A percentile compares a stretch with the other conserved stretches of the same genome.
Conservation (phyloP, 2,888 invertebrate species). For the Calameuta filiformis region DNA sequence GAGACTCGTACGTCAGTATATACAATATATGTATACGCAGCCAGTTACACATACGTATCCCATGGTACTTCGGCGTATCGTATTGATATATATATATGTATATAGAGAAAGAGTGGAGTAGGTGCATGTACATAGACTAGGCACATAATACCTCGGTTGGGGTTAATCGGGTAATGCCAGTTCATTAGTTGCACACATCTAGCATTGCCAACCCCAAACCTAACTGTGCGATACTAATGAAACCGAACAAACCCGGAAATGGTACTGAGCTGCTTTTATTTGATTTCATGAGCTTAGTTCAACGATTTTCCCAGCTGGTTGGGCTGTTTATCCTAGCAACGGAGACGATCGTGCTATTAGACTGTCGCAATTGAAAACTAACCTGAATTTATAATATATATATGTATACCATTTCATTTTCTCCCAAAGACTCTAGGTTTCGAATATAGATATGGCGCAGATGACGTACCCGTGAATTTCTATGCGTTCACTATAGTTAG, state of each 20-base stretch:
- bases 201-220: conserved; percentile 34
- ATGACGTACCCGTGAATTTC: not conserved
- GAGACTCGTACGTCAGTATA: not conserved
- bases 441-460: not conserved
- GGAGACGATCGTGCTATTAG: not conserved
- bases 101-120: conserved; percentile 21
- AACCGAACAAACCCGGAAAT: conserved; percentile 54
- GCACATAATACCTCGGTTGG: conserved; percentile 50
- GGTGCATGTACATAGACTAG: conserved; percentile 39
- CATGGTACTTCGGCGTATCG: not conserved
- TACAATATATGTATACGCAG: not conserved
- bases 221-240: conserved; percentile 50
- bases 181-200: conserved; percentile 59
- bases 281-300: conserved; percentile 52
- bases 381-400: not conserved
- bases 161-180: conserved; percentile 60
- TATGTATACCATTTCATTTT: not conserved
- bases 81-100: not conserved
- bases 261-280: conserved; percentile 55
- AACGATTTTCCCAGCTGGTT: not conserved
- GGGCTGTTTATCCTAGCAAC: conserved; percentile 25
- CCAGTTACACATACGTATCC: not conserved
- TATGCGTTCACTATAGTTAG: not conserved
- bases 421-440: not conserved
- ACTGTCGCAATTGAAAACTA: not conserved